A percentile compares a stretch with the other conserved stretches of the same genome.
These are phyloP conservation scores for Pteropus alecto DNA, from an alignment of 2,113 vertebrate genomes.

Conservation along the genomic window DNA sequence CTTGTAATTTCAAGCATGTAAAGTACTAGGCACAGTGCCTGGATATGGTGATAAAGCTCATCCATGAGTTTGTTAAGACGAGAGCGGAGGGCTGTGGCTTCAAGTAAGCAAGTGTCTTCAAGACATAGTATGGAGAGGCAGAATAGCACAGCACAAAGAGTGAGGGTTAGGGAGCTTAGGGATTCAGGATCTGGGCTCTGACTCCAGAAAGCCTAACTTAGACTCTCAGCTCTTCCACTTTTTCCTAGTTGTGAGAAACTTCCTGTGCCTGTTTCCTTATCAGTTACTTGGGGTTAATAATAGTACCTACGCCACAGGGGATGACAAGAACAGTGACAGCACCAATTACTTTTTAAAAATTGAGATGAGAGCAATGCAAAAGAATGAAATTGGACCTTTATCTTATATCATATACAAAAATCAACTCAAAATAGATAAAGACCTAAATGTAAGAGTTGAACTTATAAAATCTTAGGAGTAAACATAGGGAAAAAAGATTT, in stretches of 20 bases:
- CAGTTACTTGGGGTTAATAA: background rate
- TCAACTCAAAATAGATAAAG: background rate
- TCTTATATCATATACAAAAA: background rate
- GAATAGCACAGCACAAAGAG: background rate
- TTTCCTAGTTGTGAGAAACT: background rate
- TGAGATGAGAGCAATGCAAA: background rate
- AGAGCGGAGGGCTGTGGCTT: background rate
- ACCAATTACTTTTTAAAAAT: background rate
- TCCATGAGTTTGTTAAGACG: background rate
- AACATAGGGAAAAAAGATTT: background rate
- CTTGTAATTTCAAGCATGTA: background rate
- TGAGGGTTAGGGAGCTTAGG: background rate
- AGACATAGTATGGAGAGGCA: background rate
- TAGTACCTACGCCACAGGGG: background rate
- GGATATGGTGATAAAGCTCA: background rate
- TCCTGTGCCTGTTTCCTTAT: background rate
- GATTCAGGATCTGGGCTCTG: background rate
- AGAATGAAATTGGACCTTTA: background rate
- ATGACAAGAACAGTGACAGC: background rate
- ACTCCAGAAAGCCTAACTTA: background rate
- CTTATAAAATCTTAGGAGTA: background rate
- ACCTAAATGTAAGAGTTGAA: background rate
- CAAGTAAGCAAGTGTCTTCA: background rate
- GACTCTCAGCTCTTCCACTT: background rate
- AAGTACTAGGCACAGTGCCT: background rate